These are phyloP conservation scores for Halocynthia roretzi DNA, from an alignment of 23 tunicate species.

Conservation along the genomic window DNA sequence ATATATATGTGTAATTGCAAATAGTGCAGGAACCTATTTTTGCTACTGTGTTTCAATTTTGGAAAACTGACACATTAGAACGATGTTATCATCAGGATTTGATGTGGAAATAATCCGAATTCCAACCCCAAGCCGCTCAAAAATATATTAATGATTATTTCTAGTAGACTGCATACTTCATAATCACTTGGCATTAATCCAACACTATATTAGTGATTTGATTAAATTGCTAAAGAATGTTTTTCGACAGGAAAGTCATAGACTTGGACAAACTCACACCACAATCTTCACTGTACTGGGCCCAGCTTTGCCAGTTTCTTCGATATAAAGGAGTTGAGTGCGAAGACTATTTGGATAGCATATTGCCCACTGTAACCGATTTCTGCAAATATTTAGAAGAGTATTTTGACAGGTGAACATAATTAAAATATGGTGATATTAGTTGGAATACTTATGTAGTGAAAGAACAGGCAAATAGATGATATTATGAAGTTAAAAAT, in stretches of 20 bases:
- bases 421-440: not conserved
- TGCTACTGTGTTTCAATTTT: too few relatives aligned
- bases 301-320: slow-evolving; percentile 50
- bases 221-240: not conserved
- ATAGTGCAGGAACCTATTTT: too few relatives aligned
- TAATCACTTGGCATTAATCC: too few relatives aligned
- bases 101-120: too few relatives aligned
- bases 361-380: slow-evolving; percentile 44
- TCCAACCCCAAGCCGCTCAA: too few relatives aligned
- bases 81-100: too few relatives aligned
- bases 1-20: too few relatives aligned
- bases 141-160: too few relatives aligned
- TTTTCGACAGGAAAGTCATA: slow-evolving; percentile 38
- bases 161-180: too few relatives aligned
- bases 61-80: too few relatives aligned
- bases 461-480: not conserved
- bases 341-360: slow-evolving; percentile 44
- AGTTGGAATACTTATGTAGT: not conserved
- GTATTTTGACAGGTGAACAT: slow-evolving; percentile 35
- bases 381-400: slow-evolving; percentile 46
- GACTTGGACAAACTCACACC: slow-evolving; percentile 51
- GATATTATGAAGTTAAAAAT: too few relatives aligned
- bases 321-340: slow-evolving; percentile 37
- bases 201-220: not conserved
- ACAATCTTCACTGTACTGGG: slow-evolving; percentile 76